These are phyloP conservation scores for Cydia strobilella DNA, from an alignment of 1,140 invertebrate genomes.

Conservation along the genomic window DNA sequence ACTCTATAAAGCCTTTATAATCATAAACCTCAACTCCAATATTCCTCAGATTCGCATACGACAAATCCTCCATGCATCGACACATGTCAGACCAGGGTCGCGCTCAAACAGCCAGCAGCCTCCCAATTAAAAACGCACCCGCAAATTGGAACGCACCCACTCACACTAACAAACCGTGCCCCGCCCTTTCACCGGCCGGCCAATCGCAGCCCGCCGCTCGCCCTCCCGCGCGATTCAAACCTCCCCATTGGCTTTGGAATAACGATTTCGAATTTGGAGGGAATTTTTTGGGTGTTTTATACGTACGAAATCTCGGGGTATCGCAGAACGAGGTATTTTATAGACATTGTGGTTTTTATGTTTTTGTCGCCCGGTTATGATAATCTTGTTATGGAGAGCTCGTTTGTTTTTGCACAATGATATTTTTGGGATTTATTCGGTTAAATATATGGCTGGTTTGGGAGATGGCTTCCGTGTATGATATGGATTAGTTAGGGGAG, in stretches of 20 bases:
- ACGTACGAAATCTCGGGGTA: slow-evolving; percentile 54
- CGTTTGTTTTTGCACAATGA: slow-evolving; percentile 70
- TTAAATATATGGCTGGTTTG: slow-evolving; percentile 26
- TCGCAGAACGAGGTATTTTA: slow-evolving; percentile 69
- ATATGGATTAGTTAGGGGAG: slow-evolving; percentile 35
- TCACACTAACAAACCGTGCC: slow-evolving; percentile 36
- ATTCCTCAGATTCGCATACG: slow-evolving; percentile 33
- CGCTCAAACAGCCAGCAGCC: slow-evolving; percentile 39
- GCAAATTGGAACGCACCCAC: slow-evolving; percentile 43
- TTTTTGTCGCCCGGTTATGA: slow-evolving; percentile 63
- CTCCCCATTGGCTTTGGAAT: slow-evolving; percentile 55
- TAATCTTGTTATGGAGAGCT: slow-evolving; percentile 68
- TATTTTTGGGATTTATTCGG: slow-evolving; percentile 31
- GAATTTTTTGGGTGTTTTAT: slow-evolving; percentile 74
- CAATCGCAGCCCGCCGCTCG: slow-evolving; percentile 59
- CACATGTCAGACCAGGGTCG: slow-evolving; percentile 38
- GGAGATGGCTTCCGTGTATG: slow-evolving; percentile 26
- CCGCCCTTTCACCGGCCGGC: slow-evolving; percentile 41
- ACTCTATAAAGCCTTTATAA: background rate
- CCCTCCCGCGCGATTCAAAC: slow-evolving; percentile 54
- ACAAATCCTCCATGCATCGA: slow-evolving; percentile 16
- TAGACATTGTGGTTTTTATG: slow-evolving; percentile 68
- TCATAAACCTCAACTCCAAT: background rate
- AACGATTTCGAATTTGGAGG: slow-evolving; percentile 67
- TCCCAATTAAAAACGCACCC: slow-evolving; percentile 43